Base-by-base conservation (phyloP, 2,888 invertebrate species). In the Pachycephus smyrnensis region DNA sequence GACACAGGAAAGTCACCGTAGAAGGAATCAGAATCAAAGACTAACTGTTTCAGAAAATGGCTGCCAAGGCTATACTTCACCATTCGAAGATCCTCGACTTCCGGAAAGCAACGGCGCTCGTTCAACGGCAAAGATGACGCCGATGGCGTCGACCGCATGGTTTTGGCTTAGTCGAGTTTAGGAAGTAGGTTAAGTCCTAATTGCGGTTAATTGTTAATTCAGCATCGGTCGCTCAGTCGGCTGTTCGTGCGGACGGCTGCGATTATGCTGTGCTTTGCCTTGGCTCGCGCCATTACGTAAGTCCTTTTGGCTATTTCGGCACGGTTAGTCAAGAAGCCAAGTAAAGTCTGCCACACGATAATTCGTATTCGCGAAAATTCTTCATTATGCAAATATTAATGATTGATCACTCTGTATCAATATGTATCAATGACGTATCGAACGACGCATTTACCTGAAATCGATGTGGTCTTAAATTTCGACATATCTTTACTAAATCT, bases 131-230 rank as follows among this genome's bases (percentile, higher is more conserved):
- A 23, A 23, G 23, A 55, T 9, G 9, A 23, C 23, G 55, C 23
- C 55, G 73, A 68, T 74, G 73, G 73, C 11, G 12, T 68, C 15
- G 69, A 69, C 36, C 32, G 74, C 68, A 37, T 77, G 68, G 73
- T 75, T 77, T 32, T 15, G 40, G 74, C 74, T 74, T 74, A 74
- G 40, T 75, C 23, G 71, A 36, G 83, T 83, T 85, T 84, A 82
- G 85, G 83, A 89, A 89, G 87, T 89, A 86, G 89, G 89, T 89
- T 88, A 89, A 85, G 84, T 83, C 85, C 85, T 89, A 89, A 89
- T 89, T 88, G 87, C 87, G 86, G 86, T 88, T 89, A 89, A 89
- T 89, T 89, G 88, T 84, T 84, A 83, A 87, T 87, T 88, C 87
- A 86, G 85, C 86, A 86, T 84, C 88, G 71, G 12, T 32, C 71